These are phyloP conservation scores for Maconellicoccus hirsutus DNA, from an alignment of 1,140 invertebrate species.

Conservation along the genomic window DNA sequence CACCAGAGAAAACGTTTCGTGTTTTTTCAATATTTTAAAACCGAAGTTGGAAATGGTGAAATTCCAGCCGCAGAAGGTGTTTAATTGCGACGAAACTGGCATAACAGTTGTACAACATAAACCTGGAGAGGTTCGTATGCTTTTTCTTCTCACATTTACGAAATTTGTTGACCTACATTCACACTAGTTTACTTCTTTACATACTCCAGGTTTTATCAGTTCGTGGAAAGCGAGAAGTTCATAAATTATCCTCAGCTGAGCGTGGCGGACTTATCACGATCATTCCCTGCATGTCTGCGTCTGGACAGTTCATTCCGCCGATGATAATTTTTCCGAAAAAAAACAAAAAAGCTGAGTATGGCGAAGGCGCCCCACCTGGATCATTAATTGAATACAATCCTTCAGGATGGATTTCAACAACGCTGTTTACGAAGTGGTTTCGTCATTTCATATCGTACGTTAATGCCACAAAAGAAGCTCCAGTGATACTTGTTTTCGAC, in stretches of 20 bases:
- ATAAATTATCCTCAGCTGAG: constrained; percentile 30
- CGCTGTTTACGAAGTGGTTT: constrained; percentile 31
- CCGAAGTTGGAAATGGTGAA: background rate
- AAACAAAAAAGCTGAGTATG: constrained; percentile 31
- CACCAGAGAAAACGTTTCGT: background rate
- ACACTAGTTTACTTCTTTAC: too few species aligned
- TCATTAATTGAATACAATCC: constrained; percentile 31
- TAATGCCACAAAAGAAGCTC: constrained; percentile 27
- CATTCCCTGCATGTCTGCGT: constrained; percentile 23
- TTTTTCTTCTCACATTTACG: too few species aligned
- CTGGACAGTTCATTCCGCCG: constrained; percentile 11
- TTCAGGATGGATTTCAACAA: constrained; percentile 30
- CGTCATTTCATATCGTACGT: constrained; percentile 29
- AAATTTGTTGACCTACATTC: too few species aligned
- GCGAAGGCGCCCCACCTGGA: constrained; percentile 33
- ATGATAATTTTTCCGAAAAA: constrained; percentile 35
- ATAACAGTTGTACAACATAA: background rate
- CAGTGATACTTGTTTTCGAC: constrained; percentile 31
- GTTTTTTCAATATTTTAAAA: background rate
- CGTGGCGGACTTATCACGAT: constrained; percentile 31
- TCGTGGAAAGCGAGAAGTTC: constrained; percentile 30
- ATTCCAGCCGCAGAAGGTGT: background rate
- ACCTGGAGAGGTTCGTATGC: too few species aligned
- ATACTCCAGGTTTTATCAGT: background rate
- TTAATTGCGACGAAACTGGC: background rate